Percentiles rank a stretch among this genome's conserved stretches.
Conservation (phyloP, 2,888 invertebrate genomes). For the Ceraclea dissimilis region DNA sequence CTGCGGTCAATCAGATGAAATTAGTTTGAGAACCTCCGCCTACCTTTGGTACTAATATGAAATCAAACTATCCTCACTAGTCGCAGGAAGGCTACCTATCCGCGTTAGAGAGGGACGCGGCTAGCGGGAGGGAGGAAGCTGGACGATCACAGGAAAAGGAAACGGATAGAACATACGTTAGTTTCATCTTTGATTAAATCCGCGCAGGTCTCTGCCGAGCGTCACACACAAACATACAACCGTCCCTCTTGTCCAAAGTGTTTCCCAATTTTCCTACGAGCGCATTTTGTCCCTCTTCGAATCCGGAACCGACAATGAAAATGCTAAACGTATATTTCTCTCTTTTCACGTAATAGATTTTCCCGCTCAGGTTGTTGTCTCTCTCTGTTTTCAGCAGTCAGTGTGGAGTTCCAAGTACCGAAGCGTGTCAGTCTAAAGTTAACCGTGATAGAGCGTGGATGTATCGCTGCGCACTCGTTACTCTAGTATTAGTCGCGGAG, state of each 20-base stretch:
- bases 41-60: constrained; percentile 20
- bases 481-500: constrained; percentile 14
- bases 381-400: constrained; percentile 11
- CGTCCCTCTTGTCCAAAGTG: constrained; percentile 14
- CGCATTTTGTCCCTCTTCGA: constrained; percentile 10
- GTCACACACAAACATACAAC: constrained; percentile 12
- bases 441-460: constrained; percentile 21
- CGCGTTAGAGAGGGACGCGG: constrained; percentile 16
- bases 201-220: constrained; percentile 21
- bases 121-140: constrained; percentile 11
- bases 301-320: constrained; percentile 15
- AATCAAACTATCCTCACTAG: constrained; percentile 7
- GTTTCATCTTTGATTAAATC: constrained; percentile 24
- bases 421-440: constrained; percentile 21
- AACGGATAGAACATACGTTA: constrained; percentile 25
- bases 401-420: constrained; percentile 5
- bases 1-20: too few relatives aligned
- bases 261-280: constrained; percentile 4
- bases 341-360: constrained; percentile 4
- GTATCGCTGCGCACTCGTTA: constrained; percentile 17
- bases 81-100: constrained; percentile 5
- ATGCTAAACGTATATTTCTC: constrained; percentile 5
- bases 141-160: constrained; percentile 23
- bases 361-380: constrained; percentile 6
- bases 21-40: constrained; percentile 12